Evolutionary conservation across 2,797 vertebrate genomes (phyloP).

Genomic region (Microtus agrestis): DNA sequence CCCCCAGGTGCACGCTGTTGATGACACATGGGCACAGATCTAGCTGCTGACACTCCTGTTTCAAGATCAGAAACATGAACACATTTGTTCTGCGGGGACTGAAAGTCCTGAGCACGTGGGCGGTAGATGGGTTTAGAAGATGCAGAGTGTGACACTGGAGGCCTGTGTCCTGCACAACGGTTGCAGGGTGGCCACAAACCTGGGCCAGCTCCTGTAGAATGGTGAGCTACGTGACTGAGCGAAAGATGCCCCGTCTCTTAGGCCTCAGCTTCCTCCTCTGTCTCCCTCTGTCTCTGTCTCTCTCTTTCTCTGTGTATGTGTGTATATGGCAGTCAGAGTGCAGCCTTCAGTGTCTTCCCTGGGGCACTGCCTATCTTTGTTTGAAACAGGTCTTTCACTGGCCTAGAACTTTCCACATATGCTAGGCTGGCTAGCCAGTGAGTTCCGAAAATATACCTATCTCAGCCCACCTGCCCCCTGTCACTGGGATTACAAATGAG

Average conservation of each 20-base stretch:
- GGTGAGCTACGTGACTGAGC: neutral
- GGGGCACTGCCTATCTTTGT: neutral
- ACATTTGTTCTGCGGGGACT: neutral
- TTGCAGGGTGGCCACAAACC: neutral
- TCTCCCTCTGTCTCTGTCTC: neutral
- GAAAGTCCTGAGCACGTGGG: neutral
- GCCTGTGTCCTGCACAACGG: neutral
- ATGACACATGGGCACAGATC: accelerated
- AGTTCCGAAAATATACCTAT: neutral
- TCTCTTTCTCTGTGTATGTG: neutral
- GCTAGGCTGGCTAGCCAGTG: neutral
- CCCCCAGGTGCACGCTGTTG: accelerated
- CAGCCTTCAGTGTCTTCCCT: neutral
- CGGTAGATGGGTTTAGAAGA: neutral
- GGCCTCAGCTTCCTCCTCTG: neutral
- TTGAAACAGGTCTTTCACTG: neutral
- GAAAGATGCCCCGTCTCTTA: neutral
- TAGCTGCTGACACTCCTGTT: neutral
- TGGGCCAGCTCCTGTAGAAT: neutral
- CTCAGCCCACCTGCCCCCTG: neutral
- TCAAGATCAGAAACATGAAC: neutral
- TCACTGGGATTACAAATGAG: neutral
- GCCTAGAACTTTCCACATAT: neutral
- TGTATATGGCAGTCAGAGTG: neutral
- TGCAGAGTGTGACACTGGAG: neutral